Percentiles rank a stretch among this genome's conserved stretches.
Conservation (phyloP, 2,797 vertebrate genomes). For the Argya squamiceps region DNA sequence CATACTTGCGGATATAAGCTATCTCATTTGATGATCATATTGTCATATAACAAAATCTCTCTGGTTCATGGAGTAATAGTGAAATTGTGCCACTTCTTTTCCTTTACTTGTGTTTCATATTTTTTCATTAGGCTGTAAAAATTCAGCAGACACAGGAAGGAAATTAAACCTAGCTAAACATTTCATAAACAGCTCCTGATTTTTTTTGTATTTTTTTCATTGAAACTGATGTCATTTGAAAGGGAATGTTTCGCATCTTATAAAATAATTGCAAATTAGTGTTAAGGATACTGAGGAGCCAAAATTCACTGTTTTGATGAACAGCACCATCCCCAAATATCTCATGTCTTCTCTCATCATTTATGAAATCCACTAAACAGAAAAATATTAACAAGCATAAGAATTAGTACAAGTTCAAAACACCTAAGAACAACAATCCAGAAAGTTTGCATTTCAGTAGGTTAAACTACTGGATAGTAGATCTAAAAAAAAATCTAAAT, state of each 20-base stretch:
- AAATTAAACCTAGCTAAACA: not conserved
- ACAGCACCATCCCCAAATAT: not conserved
- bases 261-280: not conserved
- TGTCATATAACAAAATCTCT: not conserved
- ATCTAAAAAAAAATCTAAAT: not conserved
- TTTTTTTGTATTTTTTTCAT: not conserved
- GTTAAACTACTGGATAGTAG: not conserved
- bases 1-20: not conserved
- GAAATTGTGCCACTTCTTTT: not conserved
- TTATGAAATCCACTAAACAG: not conserved
- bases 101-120: conserved; percentile 7
- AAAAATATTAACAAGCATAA: not conserved
- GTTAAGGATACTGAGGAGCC: not conserved
- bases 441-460: not conserved
- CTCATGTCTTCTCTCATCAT: not conserved
- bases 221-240: not conserved
- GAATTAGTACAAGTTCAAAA: not conserved
- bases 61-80: not conserved
- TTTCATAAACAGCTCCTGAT: not conserved
- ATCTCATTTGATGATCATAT: not conserved
- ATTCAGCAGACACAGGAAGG: conserved; percentile 4
- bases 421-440: not conserved
- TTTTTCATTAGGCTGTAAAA: conserved; percentile 38
- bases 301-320: not conserved
- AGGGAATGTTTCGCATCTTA: not conserved